These are phyloP conservation scores for Lacerta agilis DNA, from an alignment of 2,797 vertebrate genomes.

Conservation along the genomic window DNA sequence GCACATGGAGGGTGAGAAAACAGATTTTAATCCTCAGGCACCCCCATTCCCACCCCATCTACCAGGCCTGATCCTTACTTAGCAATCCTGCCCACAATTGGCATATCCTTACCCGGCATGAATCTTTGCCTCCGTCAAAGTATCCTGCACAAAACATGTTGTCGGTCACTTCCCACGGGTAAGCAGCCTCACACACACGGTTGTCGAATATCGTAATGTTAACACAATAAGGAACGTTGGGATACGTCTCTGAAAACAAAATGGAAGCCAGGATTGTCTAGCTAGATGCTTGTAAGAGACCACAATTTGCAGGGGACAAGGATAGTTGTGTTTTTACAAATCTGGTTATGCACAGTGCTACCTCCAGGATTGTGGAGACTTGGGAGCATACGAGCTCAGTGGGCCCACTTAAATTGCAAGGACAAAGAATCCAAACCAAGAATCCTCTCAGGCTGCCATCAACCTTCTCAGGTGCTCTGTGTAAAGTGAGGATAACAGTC, in stretches of 20 bases:
- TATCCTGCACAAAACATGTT: slow-evolving; percentile 6
- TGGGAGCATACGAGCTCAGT: neutral
- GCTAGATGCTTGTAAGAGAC: neutral
- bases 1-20: no score
- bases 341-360: neutral
- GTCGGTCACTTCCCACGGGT: neutral
- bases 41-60: no score
- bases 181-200: neutral
- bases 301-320: neutral
- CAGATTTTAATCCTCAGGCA: no score
- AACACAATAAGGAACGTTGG: neutral
- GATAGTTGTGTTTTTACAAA: neutral
- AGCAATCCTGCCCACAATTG: neutral
- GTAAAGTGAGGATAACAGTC: neutral
- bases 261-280: neutral
- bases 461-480: no score
- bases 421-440: neutral
- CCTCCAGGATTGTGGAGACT: neutral
- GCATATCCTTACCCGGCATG: slow-evolving; percentile 9
- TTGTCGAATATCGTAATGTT: neutral
- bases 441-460: neutral
- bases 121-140: slow-evolving; percentile 9
- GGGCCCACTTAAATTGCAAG: neutral
- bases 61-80: neutral
- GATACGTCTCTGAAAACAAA: slow-evolving; percentile 8